Conservation (phyloP, 2,113 vertebrate species). For the Erythrocercus mccallii region DNA sequence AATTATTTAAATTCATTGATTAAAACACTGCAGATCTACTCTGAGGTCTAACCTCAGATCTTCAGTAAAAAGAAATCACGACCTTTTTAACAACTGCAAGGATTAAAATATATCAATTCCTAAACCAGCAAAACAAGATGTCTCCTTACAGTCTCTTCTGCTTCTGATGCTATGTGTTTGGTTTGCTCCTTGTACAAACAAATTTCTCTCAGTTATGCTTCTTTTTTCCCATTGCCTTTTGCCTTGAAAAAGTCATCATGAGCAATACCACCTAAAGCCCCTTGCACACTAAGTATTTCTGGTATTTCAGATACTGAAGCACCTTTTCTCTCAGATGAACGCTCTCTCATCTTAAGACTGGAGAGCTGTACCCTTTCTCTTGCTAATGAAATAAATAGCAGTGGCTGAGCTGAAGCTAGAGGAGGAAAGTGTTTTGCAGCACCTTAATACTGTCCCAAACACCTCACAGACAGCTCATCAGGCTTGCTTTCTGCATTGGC, state of each 20-base stretch:
- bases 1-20: neutral
- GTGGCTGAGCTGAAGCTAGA: neutral
- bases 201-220: neutral
- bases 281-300: neutral
- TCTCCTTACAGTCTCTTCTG: neutral
- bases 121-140: neutral
- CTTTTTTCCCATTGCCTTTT: neutral
- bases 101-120: neutral
- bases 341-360: neutral
- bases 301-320: neutral
- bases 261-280: neutral
- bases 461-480: neutral
- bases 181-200: neutral
- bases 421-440: neutral
- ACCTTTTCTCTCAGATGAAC: neutral
- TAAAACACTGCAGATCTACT: neutral
- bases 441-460: neutral
- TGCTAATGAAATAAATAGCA: neutral
- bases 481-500: neutral
- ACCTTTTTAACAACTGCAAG: neutral
- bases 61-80: neutral
- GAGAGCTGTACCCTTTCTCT: neutral
- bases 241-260: neutral
- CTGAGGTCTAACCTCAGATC: neutral
- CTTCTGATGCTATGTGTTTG: neutral